These are phyloP conservation scores for Mythimna loreyi DNA, from an alignment of 2,888 invertebrate genomes.

Conservation along the genomic window DNA sequence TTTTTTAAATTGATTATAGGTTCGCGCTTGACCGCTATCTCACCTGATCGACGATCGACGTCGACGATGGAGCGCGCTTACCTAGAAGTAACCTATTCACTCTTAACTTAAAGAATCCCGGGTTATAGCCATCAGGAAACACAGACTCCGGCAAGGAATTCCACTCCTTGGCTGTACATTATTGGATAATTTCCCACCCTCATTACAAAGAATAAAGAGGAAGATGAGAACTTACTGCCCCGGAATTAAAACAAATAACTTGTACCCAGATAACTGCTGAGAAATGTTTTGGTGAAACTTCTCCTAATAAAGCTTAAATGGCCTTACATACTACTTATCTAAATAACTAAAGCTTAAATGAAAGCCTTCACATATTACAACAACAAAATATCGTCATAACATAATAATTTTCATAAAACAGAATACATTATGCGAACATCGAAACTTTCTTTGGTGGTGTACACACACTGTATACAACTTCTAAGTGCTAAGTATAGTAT, in stretches of 20 bases:
- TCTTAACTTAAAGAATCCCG: too few species aligned
- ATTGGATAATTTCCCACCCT: too few species aligned
- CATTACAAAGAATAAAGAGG: too few species aligned
- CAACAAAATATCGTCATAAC: slow-evolving; percentile 17
- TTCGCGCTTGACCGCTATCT: too few species aligned
- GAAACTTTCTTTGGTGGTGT: slow-evolving; percentile 45
- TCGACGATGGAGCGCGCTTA: too few species aligned
- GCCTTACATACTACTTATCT: neutral
- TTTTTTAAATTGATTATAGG: too few species aligned
- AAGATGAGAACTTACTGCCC: neutral
- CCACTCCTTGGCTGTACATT: too few species aligned
- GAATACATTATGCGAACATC: slow-evolving; percentile 49
- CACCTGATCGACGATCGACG: too few species aligned
- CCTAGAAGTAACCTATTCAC: too few species aligned
- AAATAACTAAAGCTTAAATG: slow-evolving; percentile 7
- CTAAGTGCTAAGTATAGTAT: slow-evolving; percentile 56
- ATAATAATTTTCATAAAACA: slow-evolving; percentile 36
- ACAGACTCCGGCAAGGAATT: too few species aligned
- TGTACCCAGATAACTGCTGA: neutral
- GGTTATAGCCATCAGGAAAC: too few species aligned
- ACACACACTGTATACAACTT: slow-evolving; percentile 56
- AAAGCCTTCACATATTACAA: slow-evolving; percentile 39
- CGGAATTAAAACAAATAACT: neutral
- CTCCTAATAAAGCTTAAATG: neutral
- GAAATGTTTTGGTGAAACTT: neutral